Evolutionary conservation across 1,140 invertebrate species (phyloP).

Genomic region (Drosophila bipectinata): DNA sequence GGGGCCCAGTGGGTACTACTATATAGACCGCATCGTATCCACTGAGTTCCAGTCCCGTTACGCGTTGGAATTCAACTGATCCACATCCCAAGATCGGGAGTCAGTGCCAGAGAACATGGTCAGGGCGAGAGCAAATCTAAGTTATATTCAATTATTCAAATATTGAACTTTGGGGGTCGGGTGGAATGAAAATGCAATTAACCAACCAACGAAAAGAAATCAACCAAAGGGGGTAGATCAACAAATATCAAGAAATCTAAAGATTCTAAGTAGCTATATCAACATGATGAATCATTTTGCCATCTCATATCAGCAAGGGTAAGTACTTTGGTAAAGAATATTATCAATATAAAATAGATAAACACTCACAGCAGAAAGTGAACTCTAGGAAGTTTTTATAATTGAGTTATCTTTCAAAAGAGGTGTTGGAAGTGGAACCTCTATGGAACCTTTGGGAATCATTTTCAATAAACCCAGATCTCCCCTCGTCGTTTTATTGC

Average conservation of each 20-base stretch:
- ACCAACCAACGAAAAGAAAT: constrained; percentile 51
- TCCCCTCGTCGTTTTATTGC: not conserved
- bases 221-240: constrained; percentile 9
- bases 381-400: no score
- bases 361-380: not conserved
- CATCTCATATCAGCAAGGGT: not conserved
- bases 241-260: not conserved
- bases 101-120: constrained; percentile 32
- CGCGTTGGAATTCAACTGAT: constrained; percentile 60
- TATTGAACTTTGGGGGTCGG: constrained; percentile 63
- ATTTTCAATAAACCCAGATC: not conserved
- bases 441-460: not conserved
- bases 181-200: constrained; percentile 75
- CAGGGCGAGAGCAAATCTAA: constrained; percentile 59
- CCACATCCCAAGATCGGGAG: not conserved
- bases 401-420: no score
- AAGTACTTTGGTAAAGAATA: not conserved
- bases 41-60: constrained; percentile 52
- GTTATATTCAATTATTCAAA: constrained; percentile 76
- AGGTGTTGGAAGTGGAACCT: not conserved
- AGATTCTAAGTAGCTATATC: not conserved
- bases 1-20: not conserved
- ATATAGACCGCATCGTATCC: constrained; percentile 49
- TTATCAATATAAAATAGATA: not conserved
- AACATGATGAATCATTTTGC: not conserved